Evolutionary conservation across 1,140 invertebrate species (phyloP), one percentile per base, ranked within the genome.

Genomic region (Pogonomyrmex californicus): DNA sequence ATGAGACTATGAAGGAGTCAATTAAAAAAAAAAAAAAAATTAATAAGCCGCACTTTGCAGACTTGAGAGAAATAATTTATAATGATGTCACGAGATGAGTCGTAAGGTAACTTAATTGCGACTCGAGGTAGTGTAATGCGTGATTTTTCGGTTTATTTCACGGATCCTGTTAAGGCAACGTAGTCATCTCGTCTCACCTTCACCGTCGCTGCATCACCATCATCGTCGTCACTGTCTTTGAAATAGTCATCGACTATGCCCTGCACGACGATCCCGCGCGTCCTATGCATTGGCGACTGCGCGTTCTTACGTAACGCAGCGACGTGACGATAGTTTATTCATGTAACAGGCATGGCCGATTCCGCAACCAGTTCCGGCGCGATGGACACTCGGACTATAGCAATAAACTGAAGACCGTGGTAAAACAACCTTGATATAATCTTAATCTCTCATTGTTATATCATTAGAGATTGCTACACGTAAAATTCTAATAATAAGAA

Each of bases 251-350:
- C 44, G 38, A 4, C 44, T n/a, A 33, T 41, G 51, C 87, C 90
- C 88, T 87, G 71, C 23, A 23, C 23, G 23, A 49, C 70, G 76
- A 87, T 86, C 87, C 60, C 60, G 5, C 23, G 44, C 63, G 36
- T 81, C n/a, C 63, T 17, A 70, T 81, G 63, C 77, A 81, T 78
- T 66, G 30, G 77, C 85, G 82, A 86, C 68, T 86, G 79, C 86
- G 73, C 76, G 85, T 62, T 71, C 66, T 92, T 91, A 91, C 91
- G 88, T 92, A 91, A 92, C 83, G 30, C 88, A 88, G 44, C 89
- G 88, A 89, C 87, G 86, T 87, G 87, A 86, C 90, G 89, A 91
- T 87, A 87, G 90, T 91, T 91, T 91, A 90, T 91, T 91, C 91
- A 90, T 92, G 89, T 92, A 92, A 91, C 76, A 86, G 71, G 83